A percentile compares a stretch with the other conserved stretches of the same genome.
phyloP scores from a whole-genome alignment of 2,113 vertebrate genomes.

The Tretioscincus oriximinensis region DNA sequence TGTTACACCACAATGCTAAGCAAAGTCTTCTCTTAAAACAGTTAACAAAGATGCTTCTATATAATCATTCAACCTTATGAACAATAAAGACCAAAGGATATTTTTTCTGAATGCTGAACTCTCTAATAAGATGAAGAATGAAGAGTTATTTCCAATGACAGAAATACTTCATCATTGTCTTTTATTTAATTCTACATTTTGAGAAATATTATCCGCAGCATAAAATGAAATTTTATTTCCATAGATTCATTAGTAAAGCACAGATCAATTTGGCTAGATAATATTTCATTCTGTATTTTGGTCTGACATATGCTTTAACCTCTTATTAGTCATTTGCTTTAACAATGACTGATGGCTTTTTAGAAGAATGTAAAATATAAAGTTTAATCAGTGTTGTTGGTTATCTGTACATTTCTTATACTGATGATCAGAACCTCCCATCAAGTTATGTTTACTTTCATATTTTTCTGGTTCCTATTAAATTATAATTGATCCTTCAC shows the following conservation, averaged over 20 bases:
- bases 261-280: constrained; percentile 22
- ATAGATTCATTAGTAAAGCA: constrained; percentile 42
- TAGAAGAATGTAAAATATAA: neutral
- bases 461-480: neutral
- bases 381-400: constrained; percentile 3
- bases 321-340: constrained; percentile 42
- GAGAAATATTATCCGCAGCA: constrained; percentile 34
- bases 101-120: constrained; percentile 45
- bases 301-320: constrained; percentile 26
- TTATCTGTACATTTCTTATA: neutral
- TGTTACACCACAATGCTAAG: constrained; percentile 17
- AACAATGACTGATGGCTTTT: constrained; percentile 19
- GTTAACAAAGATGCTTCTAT: constrained; percentile 34
- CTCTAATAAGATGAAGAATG: constrained; percentile 46
- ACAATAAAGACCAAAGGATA: neutral
- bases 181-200: constrained; percentile 49
- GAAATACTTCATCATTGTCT: constrained; percentile 26
- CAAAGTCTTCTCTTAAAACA: constrained; percentile 31
- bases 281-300: constrained; percentile 35
- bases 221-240: constrained; percentile 44
- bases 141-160: constrained; percentile 51
- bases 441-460: neutral
- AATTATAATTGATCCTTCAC: neutral
- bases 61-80: neutral
- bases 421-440: neutral